These are phyloP conservation scores for Hyposoter dolosus DNA, from an alignment of 2,888 invertebrate genomes.

Conservation along the genomic window DNA sequence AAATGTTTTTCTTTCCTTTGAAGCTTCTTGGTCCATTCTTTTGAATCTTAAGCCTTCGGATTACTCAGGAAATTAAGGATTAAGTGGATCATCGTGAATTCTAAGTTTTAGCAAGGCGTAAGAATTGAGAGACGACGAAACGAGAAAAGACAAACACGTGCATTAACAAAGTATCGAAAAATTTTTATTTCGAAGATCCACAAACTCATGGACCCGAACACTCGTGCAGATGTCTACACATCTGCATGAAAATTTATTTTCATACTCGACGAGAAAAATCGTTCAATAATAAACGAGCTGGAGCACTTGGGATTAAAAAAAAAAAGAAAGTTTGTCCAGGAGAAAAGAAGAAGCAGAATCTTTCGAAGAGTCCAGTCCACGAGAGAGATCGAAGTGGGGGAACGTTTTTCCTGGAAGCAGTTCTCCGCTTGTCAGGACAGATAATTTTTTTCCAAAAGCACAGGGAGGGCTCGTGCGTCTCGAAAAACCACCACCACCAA, in stretches of 20 bases:
- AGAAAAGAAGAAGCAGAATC: conserved; percentile 47
- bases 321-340: conserved; percentile 20
- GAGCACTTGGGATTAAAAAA: conserved; percentile 52
- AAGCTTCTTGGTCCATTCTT: not conserved
- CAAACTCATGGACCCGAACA: not conserved
- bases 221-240: not conserved
- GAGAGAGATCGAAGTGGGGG: conserved; percentile 22
- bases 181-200: conserved; percentile 10
- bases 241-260: conserved; percentile 5
- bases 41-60: not conserved
- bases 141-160: not conserved
- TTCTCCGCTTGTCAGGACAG: conserved; percentile 76
- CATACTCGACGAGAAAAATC: conserved; percentile 44
- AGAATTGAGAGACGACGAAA: conserved; percentile 3
- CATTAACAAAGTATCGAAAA: conserved; percentile 53
- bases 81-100: not conserved
- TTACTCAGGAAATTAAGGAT: not conserved
- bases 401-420: conserved; percentile 79
- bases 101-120: not conserved
- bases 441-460: conserved; percentile 76
- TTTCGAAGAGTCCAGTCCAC: conserved; percentile 39
- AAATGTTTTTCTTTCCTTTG: not conserved
- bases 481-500: conserved; percentile 63
- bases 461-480: conserved; percentile 69
- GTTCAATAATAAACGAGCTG: conserved; percentile 69